Evolutionary conservation across 2,797 vertebrate genomes (phyloP).

Genomic region (Oryzias sinensis): DNA sequence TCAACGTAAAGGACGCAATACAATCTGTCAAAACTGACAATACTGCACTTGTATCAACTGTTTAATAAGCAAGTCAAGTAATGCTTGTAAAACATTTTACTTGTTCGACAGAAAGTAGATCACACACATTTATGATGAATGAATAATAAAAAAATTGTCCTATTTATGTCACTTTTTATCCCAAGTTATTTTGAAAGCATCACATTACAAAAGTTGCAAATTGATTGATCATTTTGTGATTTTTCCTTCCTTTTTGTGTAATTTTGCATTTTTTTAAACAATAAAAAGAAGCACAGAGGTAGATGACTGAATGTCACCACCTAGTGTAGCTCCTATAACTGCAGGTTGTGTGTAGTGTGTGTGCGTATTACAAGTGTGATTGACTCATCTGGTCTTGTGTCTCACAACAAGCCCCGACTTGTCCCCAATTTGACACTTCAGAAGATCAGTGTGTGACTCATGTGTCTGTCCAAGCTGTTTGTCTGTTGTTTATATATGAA

Average conservation of each 20-base stretch:
- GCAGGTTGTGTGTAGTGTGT: neutral
- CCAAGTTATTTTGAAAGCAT: no score
- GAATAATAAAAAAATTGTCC: no score
- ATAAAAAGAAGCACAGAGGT: neutral
- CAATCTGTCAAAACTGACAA: no score
- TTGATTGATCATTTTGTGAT: no score
- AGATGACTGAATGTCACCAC: constrained; percentile 29
- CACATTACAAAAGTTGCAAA: no score
- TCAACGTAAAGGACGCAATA: no score
- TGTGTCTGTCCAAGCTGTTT: constrained; percentile 24
- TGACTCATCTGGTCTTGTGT: constrained; percentile 45
- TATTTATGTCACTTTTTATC: no score
- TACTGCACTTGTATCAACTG: no score
- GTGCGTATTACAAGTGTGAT: constrained; percentile 3
- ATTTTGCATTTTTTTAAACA: fast-evolving
- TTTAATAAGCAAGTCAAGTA: no score
- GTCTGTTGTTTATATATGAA: constrained; percentile 26
- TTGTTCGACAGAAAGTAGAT: no score
- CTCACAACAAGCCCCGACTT: constrained; percentile 62
- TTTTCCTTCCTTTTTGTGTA: neutral
- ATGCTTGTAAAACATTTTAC: no score
- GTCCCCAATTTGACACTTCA: constrained; percentile 70
- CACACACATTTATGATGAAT: no score
- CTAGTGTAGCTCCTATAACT: constrained; percentile 16
- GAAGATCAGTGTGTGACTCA: constrained; percentile 67